phyloP scores from a whole-genome alignment of 1,140 invertebrate genomes.

The Drosophila melanica region DNA sequence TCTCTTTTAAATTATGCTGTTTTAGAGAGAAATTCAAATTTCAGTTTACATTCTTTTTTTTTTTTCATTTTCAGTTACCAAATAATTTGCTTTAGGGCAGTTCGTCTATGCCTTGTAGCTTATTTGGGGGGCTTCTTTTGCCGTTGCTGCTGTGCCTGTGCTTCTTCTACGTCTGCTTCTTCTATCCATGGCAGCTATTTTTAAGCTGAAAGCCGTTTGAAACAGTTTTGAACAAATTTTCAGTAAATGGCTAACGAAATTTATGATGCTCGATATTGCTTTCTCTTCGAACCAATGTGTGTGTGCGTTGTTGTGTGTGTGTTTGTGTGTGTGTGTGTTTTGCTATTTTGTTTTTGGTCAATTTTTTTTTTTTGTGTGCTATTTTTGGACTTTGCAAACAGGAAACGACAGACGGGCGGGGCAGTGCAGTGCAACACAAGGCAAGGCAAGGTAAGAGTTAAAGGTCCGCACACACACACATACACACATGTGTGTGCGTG shows the following conservation, averaged over 20 bases:
- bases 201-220: constrained; percentile 37
- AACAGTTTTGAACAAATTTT: constrained; percentile 44
- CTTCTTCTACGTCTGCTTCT: constrained; percentile 21
- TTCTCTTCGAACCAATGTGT: constrained; percentile 4
- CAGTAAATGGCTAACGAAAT: constrained; percentile 46
- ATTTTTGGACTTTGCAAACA: constrained; percentile 71
- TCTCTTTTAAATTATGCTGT: too few relatives aligned
- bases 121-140: neutral
- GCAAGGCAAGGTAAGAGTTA: constrained; percentile 27
- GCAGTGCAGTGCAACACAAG: neutral
- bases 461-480: constrained; percentile 21
- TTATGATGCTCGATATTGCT: constrained; percentile 42
- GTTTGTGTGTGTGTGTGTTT: constrained; percentile 9
- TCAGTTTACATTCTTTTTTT: too few relatives aligned
- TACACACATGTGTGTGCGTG: neutral
- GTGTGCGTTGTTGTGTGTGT: neutral
- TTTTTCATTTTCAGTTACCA: too few relatives aligned
- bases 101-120: constrained; percentile 47
- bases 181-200: constrained; percentile 37
- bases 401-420: constrained; percentile 48
- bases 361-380: constrained; percentile 50
- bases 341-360: constrained; percentile 52
- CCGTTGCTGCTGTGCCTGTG: neutral
- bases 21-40: too few relatives aligned
- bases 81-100: constrained; percentile 13